Evolutionary conservation across 1,140 invertebrate genomes (phyloP).

Genomic region (Cotesia chilonis): DNA sequence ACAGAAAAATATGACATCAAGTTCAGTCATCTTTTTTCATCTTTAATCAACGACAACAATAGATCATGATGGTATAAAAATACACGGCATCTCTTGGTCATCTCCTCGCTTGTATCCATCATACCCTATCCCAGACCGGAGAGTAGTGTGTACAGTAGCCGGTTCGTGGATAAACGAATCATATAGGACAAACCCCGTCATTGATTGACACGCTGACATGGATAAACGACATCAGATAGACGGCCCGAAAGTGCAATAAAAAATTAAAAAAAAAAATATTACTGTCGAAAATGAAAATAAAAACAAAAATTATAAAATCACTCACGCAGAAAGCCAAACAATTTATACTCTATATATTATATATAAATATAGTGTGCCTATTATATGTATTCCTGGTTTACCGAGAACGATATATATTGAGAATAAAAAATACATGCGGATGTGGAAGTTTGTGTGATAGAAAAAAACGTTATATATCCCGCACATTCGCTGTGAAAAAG

Average conservation of each 20-base stretch:
- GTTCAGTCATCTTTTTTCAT: background rate
- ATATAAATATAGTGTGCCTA: too few relatives aligned
- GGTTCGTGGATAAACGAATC: conserved; percentile 34
- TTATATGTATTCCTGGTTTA: too few relatives aligned
- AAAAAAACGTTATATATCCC: conserved; percentile 15
- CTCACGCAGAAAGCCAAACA: conserved; percentile 31
- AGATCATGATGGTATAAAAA: background rate
- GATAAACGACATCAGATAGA: conserved; percentile 35
- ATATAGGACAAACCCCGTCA: conserved; percentile 10
- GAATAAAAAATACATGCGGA: background rate
- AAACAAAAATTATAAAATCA: conserved; percentile 35
- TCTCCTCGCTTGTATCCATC: conserved; percentile 16
- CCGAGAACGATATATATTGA: background rate
- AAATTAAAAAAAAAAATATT: conserved; percentile 12
- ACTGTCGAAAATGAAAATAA: conserved; percentile 3
- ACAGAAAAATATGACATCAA: too few relatives aligned
- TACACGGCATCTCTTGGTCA: background rate
- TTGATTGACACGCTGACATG: conserved; percentile 38
- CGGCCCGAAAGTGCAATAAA: conserved; percentile 1
- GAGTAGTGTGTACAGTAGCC: background rate
- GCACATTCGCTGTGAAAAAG: conserved; percentile 32
- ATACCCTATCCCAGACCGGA: background rate
- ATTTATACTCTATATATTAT: conserved; percentile 33
- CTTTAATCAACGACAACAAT: conserved; percentile 11
- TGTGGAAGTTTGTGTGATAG: background rate